A percentile compares a stretch with the other conserved stretches of the same genome.
Conservation (phyloP, 2,797 vertebrate genomes). For the Tadarida brasiliensis region DNA sequence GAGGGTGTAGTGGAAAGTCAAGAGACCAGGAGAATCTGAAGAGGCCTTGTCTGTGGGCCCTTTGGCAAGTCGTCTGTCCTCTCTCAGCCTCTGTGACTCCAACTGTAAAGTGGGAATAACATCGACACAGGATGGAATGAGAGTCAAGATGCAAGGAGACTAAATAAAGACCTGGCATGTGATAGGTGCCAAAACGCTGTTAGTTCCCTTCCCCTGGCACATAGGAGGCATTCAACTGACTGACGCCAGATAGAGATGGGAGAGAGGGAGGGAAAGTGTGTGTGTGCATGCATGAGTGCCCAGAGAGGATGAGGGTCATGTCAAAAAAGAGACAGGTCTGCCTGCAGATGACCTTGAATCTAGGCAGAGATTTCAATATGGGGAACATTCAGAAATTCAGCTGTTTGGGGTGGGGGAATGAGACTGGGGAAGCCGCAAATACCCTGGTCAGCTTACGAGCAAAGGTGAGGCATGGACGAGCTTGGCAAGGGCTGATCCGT, state of each 20-base stretch:
- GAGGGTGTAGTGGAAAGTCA: not conserved
- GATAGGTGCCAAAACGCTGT: not conserved
- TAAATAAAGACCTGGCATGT: not conserved
- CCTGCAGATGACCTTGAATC: not conserved
- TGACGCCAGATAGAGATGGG: not conserved
- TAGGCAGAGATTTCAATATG: not conserved
- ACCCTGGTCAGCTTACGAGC: not conserved
- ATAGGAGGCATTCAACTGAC: not conserved
- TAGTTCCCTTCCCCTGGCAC: not conserved
- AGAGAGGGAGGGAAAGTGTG: not conserved
- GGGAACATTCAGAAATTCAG: not conserved
- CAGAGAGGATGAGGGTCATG: not conserved
- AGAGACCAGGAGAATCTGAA: not conserved
- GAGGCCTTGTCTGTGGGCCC: too few relatives aligned
- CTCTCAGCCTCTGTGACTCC: not conserved
- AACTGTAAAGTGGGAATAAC: not conserved
- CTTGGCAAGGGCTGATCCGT: not conserved
- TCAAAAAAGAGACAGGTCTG: not conserved
- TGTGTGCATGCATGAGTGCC: accelerated
- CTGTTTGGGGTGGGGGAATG: not conserved
- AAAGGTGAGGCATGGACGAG: too few relatives aligned
- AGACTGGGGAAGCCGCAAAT: not conserved
- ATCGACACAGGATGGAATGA: not conserved
- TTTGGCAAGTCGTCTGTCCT: not conserved
- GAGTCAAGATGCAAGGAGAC: not conserved